phyloP scores from a whole-genome alignment of 2,797 vertebrate genomes.

The Borostomias antarcticus region DNA sequence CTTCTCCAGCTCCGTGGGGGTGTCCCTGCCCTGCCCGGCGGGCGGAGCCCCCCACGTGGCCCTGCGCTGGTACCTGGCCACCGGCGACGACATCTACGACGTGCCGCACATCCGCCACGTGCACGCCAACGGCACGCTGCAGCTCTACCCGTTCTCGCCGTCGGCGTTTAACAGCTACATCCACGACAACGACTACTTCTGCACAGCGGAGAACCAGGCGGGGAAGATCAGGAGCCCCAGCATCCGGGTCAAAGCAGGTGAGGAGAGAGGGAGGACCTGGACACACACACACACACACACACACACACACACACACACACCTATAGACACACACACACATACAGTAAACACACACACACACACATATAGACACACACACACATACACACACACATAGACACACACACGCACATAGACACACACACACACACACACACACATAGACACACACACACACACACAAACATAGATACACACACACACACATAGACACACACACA shows the following conservation, averaged over 20 bases:
- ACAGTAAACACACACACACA: not conserved
- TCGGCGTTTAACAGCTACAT: conserved; percentile 99
- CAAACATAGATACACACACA: not conserved
- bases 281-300: not conserved
- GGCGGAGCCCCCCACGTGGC: conserved; percentile 94
- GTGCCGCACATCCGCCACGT: conserved; percentile 98
- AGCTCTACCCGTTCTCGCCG: conserved; percentile 97
- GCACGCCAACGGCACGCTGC: conserved; percentile 97
- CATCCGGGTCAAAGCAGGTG: conserved; percentile 98
- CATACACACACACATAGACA: not conserved
- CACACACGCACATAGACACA: not conserved
- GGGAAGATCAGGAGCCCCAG: conserved; percentile 98
- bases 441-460: not conserved
- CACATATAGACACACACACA: not conserved
- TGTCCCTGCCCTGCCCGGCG: conserved; percentile 98
- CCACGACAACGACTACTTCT: conserved; percentile 99
- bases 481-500: not conserved
- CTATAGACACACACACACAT: too few species aligned
- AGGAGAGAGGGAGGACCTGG: conserved; percentile 34
- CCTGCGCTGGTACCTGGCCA: conserved; percentile 98
- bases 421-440: not conserved
- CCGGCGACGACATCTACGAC: conserved; percentile 99
- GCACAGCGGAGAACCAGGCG: conserved; percentile 96
- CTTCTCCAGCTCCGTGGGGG: conserved; percentile 99
- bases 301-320: not conserved